Evolutionary conservation across 2,888 invertebrate species (phyloP), one percentile per base, ranked within the genome.

Genomic region (Plebejus argus): DNA sequence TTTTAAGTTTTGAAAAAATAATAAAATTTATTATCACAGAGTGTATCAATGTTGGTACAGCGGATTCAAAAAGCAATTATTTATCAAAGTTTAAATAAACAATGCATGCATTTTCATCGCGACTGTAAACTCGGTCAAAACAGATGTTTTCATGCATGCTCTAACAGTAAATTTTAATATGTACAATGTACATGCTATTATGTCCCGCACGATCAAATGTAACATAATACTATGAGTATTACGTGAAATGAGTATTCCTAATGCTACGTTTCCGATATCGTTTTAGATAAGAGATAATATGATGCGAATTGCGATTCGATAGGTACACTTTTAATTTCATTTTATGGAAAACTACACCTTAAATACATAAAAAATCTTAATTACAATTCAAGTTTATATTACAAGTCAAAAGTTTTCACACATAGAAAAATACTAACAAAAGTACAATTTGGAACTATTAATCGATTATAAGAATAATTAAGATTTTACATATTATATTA

Each of bases 1-100:
- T 49, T 58, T 2, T n/a, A 18, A 20, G n/a, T 58, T 20, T n/a
- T 58, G 8, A 20, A 58, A 20, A 20, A 3, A 0, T 58, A 58
- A 20, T 58, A 8, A 58, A 58, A 20, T 10, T n/a, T 18, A 71
- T 39, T n/a, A 71, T 20, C 39, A 20, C 20, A n/a, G 10, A 71
- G 20, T 20, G 28, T 15, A 66, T 61, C 28, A 49, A 33, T 28
- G 53, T 5, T 49, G 3, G 3, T 28, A 15, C 74, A 53, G 6
- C 49, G 12, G 28, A 74, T 28, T 49, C 45, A 72, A 20, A 45
- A 45, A 23, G 45, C 66, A n/a, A n/a, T 45, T 74, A 53, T 53
- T 74, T 49, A 28, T 53, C 7, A 74, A 74, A 53, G 74, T 53
- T 49, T 28, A 49, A 74, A 74, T 74, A 53, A 23, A 72, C 72